A percentile compares a stretch with the other conserved stretches of the same genome.
phyloP scores from a whole-genome alignment of 30 jellyfish, hydroid and myxozoan species.

The Aurelia aurita complex sp. Pacific region DNA sequence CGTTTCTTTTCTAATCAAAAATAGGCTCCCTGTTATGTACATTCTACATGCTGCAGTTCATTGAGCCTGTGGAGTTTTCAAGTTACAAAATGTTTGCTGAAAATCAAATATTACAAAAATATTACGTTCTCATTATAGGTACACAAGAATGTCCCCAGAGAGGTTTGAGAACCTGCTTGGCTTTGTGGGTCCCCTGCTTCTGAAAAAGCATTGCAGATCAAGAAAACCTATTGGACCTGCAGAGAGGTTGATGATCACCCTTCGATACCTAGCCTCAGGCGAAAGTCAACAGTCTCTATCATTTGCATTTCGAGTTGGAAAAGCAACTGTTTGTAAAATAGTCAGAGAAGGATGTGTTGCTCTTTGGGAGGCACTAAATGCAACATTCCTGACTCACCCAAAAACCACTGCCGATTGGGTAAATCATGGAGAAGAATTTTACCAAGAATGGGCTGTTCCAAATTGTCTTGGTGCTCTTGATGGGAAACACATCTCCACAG shows the following conservation, averaged over 20 bases:
- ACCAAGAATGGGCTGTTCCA: slow-evolving; percentile 37
- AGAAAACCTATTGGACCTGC: slow-evolving; percentile 35
- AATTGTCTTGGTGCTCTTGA: slow-evolving; percentile 52
- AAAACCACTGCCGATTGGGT: slow-evolving; percentile 42
- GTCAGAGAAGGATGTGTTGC: slow-evolving; percentile 1
- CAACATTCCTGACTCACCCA: slow-evolving; percentile 32
- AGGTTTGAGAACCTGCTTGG: slow-evolving; percentile 22
- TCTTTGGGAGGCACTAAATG: slow-evolving; percentile 7
- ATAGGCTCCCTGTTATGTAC: background rate
- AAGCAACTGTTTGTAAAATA: slow-evolving; percentile 24
- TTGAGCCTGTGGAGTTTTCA: background rate
- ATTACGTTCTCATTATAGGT: slow-evolving; percentile 2
- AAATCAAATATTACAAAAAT: background rate
- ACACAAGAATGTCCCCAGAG: slow-evolving; percentile 45
- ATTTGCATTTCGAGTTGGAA: slow-evolving; percentile 24
- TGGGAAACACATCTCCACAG: slow-evolving; percentile 49
- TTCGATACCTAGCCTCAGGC: slow-evolving; percentile 53
- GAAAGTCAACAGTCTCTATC: slow-evolving; percentile 29
- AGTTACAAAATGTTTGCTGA: slow-evolving; percentile 36
- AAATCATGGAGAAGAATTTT: slow-evolving; percentile 22
- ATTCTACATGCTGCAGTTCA: slow-evolving; percentile 24
- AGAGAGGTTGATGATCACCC: slow-evolving; percentile 28
- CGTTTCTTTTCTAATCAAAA: background rate
- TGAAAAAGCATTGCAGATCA: slow-evolving; percentile 16
- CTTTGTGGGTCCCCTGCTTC: slow-evolving; percentile 34